phyloP scores from a whole-genome alignment of 2,113 vertebrate species.

The Nannobrachium achirus region DNA sequence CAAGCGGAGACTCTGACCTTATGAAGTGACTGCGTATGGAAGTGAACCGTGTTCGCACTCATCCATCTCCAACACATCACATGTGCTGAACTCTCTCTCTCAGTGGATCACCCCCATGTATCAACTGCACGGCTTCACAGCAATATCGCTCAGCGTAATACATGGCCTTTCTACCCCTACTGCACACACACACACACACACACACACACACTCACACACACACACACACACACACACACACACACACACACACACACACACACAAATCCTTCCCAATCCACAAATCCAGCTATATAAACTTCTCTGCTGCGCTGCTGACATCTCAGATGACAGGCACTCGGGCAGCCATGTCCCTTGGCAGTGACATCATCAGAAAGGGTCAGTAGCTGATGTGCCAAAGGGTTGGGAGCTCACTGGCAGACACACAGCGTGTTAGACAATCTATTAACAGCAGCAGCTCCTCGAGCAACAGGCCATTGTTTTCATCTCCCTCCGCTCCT shows the following conservation, averaged over 20 bases:
- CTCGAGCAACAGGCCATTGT: neutral
- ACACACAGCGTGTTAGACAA: neutral
- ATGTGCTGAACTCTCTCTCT: neutral
- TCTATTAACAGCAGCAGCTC: neutral
- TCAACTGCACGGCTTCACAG: no score
- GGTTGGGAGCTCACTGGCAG: conserved; percentile 8
- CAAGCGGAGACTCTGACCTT: no score
- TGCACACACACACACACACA: neutral
- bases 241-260: neutral
- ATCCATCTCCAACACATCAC: no score
- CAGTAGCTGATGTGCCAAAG: neutral
- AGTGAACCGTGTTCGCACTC: no score
- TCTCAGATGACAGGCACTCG: neutral
- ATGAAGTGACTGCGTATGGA: neutral
- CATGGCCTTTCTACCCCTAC: no score
- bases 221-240: neutral
- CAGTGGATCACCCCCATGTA: no score
- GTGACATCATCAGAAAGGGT: conserved; percentile 19
- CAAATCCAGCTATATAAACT: neutral
- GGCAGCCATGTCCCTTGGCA: neutral
- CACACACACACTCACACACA: neutral
- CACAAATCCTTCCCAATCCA: neutral
- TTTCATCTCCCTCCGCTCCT: no score
- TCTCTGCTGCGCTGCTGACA: neutral
- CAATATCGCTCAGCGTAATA: no score